Conservation (phyloP, 2,113 vertebrate species). For the Prionailurus bengalensis region DNA sequence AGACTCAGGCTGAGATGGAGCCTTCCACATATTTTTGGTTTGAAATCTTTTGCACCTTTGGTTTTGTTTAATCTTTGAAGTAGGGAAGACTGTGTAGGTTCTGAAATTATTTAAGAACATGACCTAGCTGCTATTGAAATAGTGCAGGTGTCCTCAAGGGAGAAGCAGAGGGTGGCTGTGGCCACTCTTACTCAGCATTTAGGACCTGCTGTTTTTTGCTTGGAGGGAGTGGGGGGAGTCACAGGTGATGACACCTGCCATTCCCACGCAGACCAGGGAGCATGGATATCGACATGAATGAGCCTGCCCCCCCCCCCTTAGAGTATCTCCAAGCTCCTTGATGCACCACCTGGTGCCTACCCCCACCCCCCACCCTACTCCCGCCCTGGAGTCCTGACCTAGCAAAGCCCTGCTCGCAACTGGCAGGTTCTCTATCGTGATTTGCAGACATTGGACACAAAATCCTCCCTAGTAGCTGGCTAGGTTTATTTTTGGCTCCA, state of each 20-base stretch:
- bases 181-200: background rate
- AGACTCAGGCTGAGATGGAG: background rate
- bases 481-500: background rate
- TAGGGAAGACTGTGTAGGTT: background rate
- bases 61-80: background rate
- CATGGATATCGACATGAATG: fast-evolving
- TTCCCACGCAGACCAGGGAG: too few relatives aligned
- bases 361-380: background rate
- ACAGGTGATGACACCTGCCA: fast-evolving
- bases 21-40: background rate
- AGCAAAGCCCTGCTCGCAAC: background rate
- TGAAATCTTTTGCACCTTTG: background rate
- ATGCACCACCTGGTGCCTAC: background rate
- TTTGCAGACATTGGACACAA: background rate
- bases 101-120: background rate
- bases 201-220: background rate
- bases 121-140: background rate
- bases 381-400: background rate
- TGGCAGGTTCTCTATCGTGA: too few relatives aligned
- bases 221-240: too few relatives aligned
- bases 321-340: background rate
- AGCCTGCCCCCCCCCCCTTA: background rate
- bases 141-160: background rate
- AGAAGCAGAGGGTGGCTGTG: background rate
- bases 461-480: background rate